Evolutionary conservation across 2,888 invertebrate genomes (phyloP), one percentile per base, ranked within the genome.

Genomic region (Nomada ferruginata): DNA sequence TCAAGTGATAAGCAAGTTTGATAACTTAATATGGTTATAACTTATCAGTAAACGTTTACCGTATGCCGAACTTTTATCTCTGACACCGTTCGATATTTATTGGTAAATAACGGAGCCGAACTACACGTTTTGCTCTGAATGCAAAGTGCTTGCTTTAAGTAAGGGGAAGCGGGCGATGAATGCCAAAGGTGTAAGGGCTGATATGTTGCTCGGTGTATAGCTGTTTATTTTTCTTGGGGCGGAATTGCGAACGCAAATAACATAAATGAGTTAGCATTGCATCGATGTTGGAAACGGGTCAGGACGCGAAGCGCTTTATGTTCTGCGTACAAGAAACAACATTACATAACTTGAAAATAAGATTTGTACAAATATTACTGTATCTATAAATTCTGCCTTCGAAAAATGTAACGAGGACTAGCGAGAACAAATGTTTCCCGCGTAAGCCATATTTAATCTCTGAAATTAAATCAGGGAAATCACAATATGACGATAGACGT

Each of bases 161-260:
- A 23, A 55, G 44, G 26, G 20, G 20, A 13, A 15, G 60, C 47
- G 15, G 52, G 52, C 36, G 42, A 60, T 26, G 18, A 76, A 69
- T 20, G 75, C n/a, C 20, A 15, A 53, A n/a, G 15, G n/a, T 60
- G 52, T 42, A 23, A 76, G 55, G 11, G 70, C 15, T 20, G 20
- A 15, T 44, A 29, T 23, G 26, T 23, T 5, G 23, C 55, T 5
- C 23, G 13, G 29, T 44, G 13, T 2, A 44, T 2, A 29, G 2
- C 15, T 70, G 75, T 63, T 76, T 76, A 70, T 70, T 60, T 75
- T 68, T 75, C 69, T 75, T 61, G 36, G 23, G 61, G 26, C 53
- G 59, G 36, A 52, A 61, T 69, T 61, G n/a, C 23, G n/a, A 61
- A 23, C 15, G n/a, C 59, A 42, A 69, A 76, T 47, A 63, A 26